Evolutionary conservation across 2,888 invertebrate genomes (phyloP).

Genomic region (Caenorhabditis imperialis): DNA sequence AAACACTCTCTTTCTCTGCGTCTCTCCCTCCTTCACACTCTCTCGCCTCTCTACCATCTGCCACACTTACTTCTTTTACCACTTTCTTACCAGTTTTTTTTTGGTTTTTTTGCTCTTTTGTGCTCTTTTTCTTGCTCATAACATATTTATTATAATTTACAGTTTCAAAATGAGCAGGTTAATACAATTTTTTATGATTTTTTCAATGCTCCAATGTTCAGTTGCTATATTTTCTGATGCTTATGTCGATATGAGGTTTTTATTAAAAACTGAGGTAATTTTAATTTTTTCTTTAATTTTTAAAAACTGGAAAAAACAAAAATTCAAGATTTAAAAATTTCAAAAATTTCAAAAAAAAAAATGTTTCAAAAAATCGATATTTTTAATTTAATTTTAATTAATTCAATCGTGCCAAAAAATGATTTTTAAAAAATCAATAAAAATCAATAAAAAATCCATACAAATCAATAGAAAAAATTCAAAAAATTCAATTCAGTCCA

Average conservation of each 20-base stretch:
- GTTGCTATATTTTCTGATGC: conserved; percentile 29
- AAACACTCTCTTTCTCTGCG: conserved; percentile 28
- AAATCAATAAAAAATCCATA: too few species aligned
- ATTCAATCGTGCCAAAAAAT: too few species aligned
- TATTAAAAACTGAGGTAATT: conserved; percentile 24
- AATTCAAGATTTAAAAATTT: neutral
- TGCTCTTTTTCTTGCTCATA: neutral
- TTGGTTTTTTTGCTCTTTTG: neutral
- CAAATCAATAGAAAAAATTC: too few species aligned
- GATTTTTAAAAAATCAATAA: neutral
- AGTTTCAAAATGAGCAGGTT: too few species aligned
- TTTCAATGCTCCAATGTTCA: neutral
- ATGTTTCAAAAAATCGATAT: too few species aligned
- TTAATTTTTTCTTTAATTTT: too few species aligned
- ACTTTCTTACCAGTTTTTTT: conserved; percentile 6
- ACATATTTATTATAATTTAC: too few species aligned
- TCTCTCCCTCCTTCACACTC: conserved; percentile 14
- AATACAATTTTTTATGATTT: neutral
- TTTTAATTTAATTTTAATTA: too few species aligned
- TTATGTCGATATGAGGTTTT: conserved; percentile 42
- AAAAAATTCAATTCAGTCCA: too few species aligned
- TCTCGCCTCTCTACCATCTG: conserved; percentile 28
- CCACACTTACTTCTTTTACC: conserved; percentile 7
- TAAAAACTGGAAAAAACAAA: too few species aligned
- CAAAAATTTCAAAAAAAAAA: neutral